Evolutionary conservation across 2,797 vertebrate genomes (phyloP).

Genomic region (Podarcis lilfordi): DNA sequence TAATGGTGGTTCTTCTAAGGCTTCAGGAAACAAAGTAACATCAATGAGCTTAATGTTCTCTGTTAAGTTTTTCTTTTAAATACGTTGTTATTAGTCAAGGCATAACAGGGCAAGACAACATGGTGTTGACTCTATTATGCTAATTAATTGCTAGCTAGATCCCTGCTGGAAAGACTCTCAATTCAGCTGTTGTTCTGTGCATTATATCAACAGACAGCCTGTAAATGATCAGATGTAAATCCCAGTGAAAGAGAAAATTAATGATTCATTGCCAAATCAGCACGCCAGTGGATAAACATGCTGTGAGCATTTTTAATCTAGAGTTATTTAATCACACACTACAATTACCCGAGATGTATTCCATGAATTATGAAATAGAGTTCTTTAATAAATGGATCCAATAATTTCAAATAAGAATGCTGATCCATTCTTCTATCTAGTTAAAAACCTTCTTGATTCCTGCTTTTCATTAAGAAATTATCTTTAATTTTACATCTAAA

Average conservation of each 20-base stretch:
- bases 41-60: conserved; percentile 54
- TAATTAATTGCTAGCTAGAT: conserved; percentile 71
- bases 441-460: conserved; percentile 62
- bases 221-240: conserved; percentile 72
- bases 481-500: conserved; percentile 53
- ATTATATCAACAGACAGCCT: conserved; percentile 67
- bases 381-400: conserved; percentile 73
- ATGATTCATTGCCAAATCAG: conserved; percentile 73
- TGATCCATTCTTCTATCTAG: conserved; percentile 73
- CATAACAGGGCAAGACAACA: conserved; percentile 66
- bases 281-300: conserved; percentile 72
- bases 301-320: conserved; percentile 77
- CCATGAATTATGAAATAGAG: conserved; percentile 81
- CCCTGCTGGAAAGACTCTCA: conserved; percentile 63
- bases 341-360: conserved; percentile 74
- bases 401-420: conserved; percentile 70
- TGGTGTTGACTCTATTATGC: conserved; percentile 64
- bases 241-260: conserved; percentile 76
- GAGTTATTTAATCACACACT: conserved; percentile 78
- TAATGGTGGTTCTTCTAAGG: conserved; percentile 21
- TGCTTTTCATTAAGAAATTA: conserved; percentile 71
- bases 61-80: conserved; percentile 45
- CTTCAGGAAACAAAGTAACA: conserved; percentile 24
- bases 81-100: conserved; percentile 65
- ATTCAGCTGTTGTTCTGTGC: conserved; percentile 70